Conservation (phyloP, 2,113 vertebrate species). For the Thunnus maccoyii region DNA sequence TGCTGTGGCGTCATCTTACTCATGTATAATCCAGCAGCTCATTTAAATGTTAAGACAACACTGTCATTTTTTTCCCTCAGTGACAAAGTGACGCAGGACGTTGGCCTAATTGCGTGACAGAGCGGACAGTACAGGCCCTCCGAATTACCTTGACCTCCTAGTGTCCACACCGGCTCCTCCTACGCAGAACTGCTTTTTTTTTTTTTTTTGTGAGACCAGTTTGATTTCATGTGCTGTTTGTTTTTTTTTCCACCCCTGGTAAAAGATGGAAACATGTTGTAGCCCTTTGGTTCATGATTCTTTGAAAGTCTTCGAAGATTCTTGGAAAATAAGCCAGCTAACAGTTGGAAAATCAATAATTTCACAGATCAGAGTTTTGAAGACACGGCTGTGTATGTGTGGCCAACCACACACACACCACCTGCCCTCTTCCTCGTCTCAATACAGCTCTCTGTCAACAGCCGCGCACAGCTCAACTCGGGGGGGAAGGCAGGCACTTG, state of each 20-base stretch:
- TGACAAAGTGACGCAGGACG: not conserved
- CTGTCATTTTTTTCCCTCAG: conserved; percentile 1
- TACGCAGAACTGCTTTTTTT: not conserved
- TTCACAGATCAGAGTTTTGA: conserved; percentile 36
- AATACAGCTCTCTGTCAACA: conserved; percentile 52
- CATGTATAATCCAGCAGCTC: conserved; percentile 62
- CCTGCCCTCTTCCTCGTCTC: conserved; percentile 37
- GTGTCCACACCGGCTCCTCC: conserved; percentile 6
- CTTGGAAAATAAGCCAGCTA: conserved; percentile 38
- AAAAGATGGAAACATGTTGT: not conserved
- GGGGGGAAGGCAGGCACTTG: not conserved
- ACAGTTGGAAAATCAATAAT: conserved; percentile 45
- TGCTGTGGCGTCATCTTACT: conserved; percentile 56
- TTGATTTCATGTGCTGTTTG: not conserved
- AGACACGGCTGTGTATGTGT: conserved; percentile 9
- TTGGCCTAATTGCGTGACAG: not conserved
- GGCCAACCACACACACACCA: not conserved
- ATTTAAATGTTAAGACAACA: conserved; percentile 36
- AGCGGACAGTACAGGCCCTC: not conserved
- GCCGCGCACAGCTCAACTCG: conserved; percentile 22
- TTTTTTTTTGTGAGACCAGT: not conserved
- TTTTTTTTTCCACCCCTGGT: not conserved
- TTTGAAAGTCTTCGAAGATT: conserved; percentile 31
- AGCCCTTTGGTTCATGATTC: not conserved
- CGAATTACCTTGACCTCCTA: not conserved